These are phyloP conservation scores for Gortyna flavago DNA, from an alignment of 2,888 invertebrate genomes.

Conservation along the genomic window DNA sequence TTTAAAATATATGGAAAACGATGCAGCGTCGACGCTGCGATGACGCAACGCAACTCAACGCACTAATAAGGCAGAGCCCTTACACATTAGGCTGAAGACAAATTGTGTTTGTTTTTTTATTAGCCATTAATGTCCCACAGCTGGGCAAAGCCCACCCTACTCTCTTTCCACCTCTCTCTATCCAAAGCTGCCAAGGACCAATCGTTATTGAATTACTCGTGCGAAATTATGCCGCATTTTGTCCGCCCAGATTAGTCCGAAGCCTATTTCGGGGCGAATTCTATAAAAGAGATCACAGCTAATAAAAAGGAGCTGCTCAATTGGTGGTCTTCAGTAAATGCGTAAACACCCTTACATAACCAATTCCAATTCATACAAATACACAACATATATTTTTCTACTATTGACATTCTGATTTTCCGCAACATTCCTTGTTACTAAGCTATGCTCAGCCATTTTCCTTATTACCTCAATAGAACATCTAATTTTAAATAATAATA, in stretches of 20 bases:
- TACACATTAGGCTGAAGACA: too few relatives aligned
- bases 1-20: too few relatives aligned
- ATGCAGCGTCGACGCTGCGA: too few relatives aligned
- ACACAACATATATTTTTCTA: background rate
- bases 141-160: too few relatives aligned
- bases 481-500: conserved; percentile 16
- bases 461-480: conserved; percentile 19
- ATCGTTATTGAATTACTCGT: background rate
- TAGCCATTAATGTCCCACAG: too few relatives aligned
- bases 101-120: too few relatives aligned
- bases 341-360: background rate
- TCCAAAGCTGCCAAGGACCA: too few relatives aligned
- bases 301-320: background rate
- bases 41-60: too few relatives aligned
- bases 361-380: background rate
- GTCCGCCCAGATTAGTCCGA: background rate
- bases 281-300: background rate
- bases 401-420: conserved; percentile 23
- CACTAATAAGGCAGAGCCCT: too few relatives aligned
- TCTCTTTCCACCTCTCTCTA: too few relatives aligned
- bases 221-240: background rate
- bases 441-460: conserved; percentile 18
- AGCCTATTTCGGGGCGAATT: background rate
- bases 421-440: background rate
- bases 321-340: background rate